These are phyloP conservation scores for Conus canariensis DNA, from an alignment of 2,888 invertebrate genomes.

Conservation along the genomic window DNA sequence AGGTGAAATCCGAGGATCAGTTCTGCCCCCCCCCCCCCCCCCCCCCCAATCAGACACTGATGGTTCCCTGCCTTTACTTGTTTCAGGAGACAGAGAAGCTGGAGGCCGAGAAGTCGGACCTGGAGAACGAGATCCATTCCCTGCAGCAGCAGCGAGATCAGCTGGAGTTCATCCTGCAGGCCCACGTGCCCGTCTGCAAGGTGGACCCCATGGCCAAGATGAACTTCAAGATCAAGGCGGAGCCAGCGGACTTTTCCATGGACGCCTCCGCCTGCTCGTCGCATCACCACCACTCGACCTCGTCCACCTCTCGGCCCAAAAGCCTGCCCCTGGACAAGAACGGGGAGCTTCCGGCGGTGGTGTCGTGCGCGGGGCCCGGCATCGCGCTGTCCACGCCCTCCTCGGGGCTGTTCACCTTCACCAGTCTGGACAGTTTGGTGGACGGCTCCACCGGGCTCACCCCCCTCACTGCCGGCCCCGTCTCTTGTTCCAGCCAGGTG, in stretches of 20 bases:
- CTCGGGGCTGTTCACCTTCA: conserved; percentile 83
- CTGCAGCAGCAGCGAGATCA: conserved; percentile 88
- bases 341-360: conserved; percentile 82
- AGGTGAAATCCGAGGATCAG: no score
- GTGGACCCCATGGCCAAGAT: conserved; percentile 48
- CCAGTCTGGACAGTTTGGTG: conserved; percentile 88
- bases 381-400: conserved; percentile 90
- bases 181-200: conserved; percentile 88
- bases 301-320: conserved; percentile 59
- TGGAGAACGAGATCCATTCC: conserved; percentile 90
- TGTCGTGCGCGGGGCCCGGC: conserved; percentile 80
- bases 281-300: conserved; percentile 63
- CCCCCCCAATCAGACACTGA: not conserved
- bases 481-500: conserved; percentile 87
- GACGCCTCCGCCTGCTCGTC: conserved; percentile 17
- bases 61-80: not conserved
- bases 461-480: conserved; percentile 80
- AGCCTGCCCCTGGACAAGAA: conserved; percentile 64
- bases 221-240: conserved; percentile 53
- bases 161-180: conserved; percentile 88
- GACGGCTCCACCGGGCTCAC: conserved; percentile 95
- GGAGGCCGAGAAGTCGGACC: conserved; percentile 88
- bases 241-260: conserved; percentile 38
- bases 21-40: no score
- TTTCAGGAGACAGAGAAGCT: conserved; percentile 75